Percentiles rank a stretch among this genome's conserved stretches.
These are phyloP conservation scores for Homarus gammarus DNA, from an alignment of 2,888 invertebrate species.

Conservation along the genomic window DNA sequence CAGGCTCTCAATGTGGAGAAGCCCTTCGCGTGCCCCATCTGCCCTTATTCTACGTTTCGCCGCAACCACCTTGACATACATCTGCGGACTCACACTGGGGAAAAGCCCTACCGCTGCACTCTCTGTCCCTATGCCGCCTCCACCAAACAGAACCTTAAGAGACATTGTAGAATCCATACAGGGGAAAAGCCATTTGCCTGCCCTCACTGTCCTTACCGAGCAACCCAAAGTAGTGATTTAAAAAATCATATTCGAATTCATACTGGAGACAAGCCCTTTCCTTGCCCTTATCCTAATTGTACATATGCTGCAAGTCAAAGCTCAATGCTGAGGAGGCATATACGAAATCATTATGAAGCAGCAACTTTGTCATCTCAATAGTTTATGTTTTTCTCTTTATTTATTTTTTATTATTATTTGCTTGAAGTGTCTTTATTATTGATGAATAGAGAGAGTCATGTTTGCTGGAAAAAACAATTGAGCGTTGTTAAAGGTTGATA, in stretches of 20 bases:
- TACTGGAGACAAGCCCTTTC: constrained; percentile 64
- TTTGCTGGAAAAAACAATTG: no score
- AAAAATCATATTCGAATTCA: constrained; percentile 65
- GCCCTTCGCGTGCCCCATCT: constrained; percentile 57
- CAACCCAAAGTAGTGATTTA: constrained; percentile 60
- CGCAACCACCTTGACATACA: constrained; percentile 54
- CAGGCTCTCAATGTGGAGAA: constrained; percentile 54
- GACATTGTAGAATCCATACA: constrained; percentile 55
- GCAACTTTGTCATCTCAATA: constrained; percentile 16
- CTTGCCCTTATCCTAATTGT: constrained; percentile 86
- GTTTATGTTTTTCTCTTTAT: not conserved
- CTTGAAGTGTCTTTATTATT: not conserved
- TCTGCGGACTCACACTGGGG: constrained; percentile 70
- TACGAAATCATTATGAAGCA: constrained; percentile 30
- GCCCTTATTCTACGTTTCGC: constrained; percentile 40
- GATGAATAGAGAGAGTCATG: no score
- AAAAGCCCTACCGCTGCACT: constrained; percentile 69
- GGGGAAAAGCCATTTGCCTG: constrained; percentile 65
- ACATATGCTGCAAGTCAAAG: constrained; percentile 84
- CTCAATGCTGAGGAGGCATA: constrained; percentile 38
- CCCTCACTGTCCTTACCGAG: constrained; percentile 64
- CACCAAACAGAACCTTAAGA: constrained; percentile 50
- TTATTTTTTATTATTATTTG: not conserved
- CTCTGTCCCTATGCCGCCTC: constrained; percentile 62
- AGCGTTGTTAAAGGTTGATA: no score